Evolutionary conservation across 2,113 vertebrate species (phyloP), one percentile per base, ranked within the genome.

Genomic region (Machaerirhynchus nigripectus): DNA sequence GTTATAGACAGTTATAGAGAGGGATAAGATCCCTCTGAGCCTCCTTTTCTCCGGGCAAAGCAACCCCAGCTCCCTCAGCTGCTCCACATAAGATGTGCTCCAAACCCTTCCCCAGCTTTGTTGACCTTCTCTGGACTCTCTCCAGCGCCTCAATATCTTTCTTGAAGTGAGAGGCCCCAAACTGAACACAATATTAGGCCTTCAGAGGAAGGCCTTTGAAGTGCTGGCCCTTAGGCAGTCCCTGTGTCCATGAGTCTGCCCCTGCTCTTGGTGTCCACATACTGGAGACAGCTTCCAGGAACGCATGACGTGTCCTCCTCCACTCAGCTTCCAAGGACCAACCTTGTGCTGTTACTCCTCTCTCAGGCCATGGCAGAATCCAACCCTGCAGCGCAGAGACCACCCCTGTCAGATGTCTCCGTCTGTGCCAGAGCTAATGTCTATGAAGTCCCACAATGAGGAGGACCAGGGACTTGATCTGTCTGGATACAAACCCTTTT

Each of bases 321-420:
- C 12, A 10, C 47, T 87, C 24, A 35, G 16, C 30, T 70, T 23
- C 47, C 40, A 63, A n/a, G 47, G 23, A 39, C 33, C 28, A 78
- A 16, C 16, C 19, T 87, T 4, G 5, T 23, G 40, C 15, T 78
- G 22, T 30, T 59, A n/a, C 53, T 60, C 5, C 53, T 67, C 52
- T 73, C 52, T 60, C 50, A 57, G 22, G 27, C 52, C 19, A 17
- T 16, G 10, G 23, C n/a, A 68, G 30, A 75, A 47, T 21, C n/a
- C n/a, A 75, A 11, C 9, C 16, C 30, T 0, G 2, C 20, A 82
- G 39, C 28, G 23, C 60, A 67, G 30, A 88, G 15, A 73, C 8
- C 15, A 61, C 10, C 7, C 2, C 6, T 68, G 3, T 33, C 47
- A 53, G 19, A 39, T 1, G 1, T 10, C n/a, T 23, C 16, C 49